Evolutionary conservation across 1,140 invertebrate species (phyloP).

Genomic region (Drosophila kepulauana): DNA sequence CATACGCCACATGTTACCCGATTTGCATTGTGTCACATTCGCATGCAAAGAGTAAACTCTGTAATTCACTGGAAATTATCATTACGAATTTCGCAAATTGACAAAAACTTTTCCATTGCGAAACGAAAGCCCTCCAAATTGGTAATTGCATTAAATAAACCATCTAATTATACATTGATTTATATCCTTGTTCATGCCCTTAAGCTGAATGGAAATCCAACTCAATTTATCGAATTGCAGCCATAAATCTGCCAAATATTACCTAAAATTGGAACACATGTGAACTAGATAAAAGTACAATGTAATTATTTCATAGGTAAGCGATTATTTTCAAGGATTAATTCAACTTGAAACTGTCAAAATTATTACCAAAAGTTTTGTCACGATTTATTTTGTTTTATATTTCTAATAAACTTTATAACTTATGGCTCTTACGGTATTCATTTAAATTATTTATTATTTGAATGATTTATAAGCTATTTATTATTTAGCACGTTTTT

Average conservation of each 20-base stretch:
- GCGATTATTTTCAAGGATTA: too few relatives aligned
- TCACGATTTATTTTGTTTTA: too few relatives aligned
- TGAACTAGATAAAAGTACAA: neutral
- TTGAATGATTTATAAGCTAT: too few relatives aligned
- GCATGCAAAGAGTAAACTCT: neutral
- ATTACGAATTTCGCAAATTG: slow-evolving; percentile 4
- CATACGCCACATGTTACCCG: slow-evolving; percentile 27
- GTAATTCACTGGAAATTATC: slow-evolving; percentile 31
- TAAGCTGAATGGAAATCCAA: neutral
- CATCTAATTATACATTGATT: slow-evolving; percentile 26
- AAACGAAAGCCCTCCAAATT: neutral
- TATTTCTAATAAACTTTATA: too few relatives aligned
- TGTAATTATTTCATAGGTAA: too few relatives aligned
- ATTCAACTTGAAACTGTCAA: too few relatives aligned
- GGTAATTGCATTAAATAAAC: slow-evolving; percentile 21
- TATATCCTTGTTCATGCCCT: neutral
- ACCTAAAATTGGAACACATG: neutral
- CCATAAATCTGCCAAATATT: slow-evolving; percentile 1
- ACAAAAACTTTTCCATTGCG: slow-evolving; percentile 10
- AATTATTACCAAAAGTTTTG: too few relatives aligned
- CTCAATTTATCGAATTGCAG: neutral
- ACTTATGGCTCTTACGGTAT: too few relatives aligned
- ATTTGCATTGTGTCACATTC: neutral
- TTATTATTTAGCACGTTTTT: too few relatives aligned
- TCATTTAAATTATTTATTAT: too few relatives aligned